Evolutionary conservation across 1,140 invertebrate species (phyloP), one percentile per base, ranked within the genome.

Genomic region (Drosophila serrata): DNA sequence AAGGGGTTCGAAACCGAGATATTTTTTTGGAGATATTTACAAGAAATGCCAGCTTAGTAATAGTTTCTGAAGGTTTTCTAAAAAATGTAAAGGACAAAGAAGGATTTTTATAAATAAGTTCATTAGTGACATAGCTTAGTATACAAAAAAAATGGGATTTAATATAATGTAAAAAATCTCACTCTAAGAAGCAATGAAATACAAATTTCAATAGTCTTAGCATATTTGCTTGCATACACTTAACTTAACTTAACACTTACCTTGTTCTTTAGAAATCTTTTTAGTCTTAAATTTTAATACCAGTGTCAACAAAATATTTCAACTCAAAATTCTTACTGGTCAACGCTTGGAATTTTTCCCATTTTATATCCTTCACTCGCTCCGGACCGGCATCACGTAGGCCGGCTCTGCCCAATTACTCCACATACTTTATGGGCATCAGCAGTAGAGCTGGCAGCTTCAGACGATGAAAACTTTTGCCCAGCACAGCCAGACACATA

Each of bases 391-490:
- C 53, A 56, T 49, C 69, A 73, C 69, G 67, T 73, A 73, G 56
- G 17, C 48, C 8, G 45, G 33, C 33, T 2, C 35, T 27, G 12
- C 29, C 53, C 57, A 37, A 62, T 77, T 68, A 62, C 65, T 69
- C 74, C 56, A 43, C 63, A 77, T 77, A 77, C 56, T 77, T 69
- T 69, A 77, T 77, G 55, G 49, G 19, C 65, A 57, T 63, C 46
- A 61, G 48, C 69, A 61, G 77, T 24, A 40, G 77, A 76, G 68
- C 31, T 58, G 59, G 49, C 59, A 55, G 40, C 27, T 19, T 33
- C 56, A 31, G 37, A 65, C 73, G 74, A 51, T 78, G 53, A 45
- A 73, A 87, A 87, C 51, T 86, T 81, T 67, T 69, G 31, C 68
- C 24, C 15, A 22, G 33, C 35, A 43, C 27, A 19, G 27, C 35